Evolutionary conservation across 2,888 invertebrate genomes (phyloP), one percentile per base, ranked within the genome.

Genomic region (Nineta flava): DNA sequence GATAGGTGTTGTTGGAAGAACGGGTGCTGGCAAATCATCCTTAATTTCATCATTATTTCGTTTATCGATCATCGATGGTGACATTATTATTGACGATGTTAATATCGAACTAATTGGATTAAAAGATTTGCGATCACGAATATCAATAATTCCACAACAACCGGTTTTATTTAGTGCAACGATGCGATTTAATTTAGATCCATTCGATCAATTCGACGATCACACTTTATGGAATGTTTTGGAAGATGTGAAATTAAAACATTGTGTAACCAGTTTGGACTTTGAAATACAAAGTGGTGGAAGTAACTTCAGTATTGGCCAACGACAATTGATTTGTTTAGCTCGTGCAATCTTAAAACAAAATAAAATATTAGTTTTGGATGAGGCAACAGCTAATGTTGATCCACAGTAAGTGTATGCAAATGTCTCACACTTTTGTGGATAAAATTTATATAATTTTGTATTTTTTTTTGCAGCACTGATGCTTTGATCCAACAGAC

Each of bases 1-100:
- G 26, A 76, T 87, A 50, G 87, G 87, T 10, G 82, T 87, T 55
- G 85, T 87, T 3, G 88, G 88, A 2, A 72, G 88, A 49, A 90
- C 90, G 0, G 90, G 90, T 2, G 88, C 88, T 1, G 90, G 88
- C 1, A 87, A 87, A 64, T 84, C 83, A 0, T 85, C 85, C 0
- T 66, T 87, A 12, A 83, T 87, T 53, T 77, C 83, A 0, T 83
- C 86, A 1, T 65, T 91, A 49, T 91, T 90, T 67, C 75, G 87
- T 4, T 69, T 90, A 51, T 77, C 83, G 0, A 76, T 81, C 49
- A 72, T 81, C 5, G 76, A 77, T 52, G 90, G 90, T 3, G 69
- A 70, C 38, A 75, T 91, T 19, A 64, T 73, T 32, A 84, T 91
- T 53, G 90, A 91, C 60, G 79, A 72, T 47, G 66, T 87, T 2